Conservation (phyloP, 2,797 vertebrate species). For the Siniperca undulata region DNA sequence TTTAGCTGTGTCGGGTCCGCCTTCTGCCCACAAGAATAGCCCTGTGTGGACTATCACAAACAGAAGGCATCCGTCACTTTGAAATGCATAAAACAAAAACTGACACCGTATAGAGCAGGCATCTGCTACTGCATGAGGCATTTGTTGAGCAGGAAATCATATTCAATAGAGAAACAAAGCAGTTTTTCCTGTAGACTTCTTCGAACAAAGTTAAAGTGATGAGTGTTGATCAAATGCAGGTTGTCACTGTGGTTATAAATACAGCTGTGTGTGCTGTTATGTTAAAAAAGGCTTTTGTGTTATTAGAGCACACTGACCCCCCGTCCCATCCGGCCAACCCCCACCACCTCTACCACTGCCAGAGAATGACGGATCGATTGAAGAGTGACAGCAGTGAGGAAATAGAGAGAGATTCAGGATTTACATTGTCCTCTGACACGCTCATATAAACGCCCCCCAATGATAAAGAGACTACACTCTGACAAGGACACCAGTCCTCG, state of each 20-base stretch:
- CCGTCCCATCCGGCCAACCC: slow-evolving; percentile 1
- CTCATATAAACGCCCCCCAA: slow-evolving; percentile 76
- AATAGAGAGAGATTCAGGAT: slow-evolving; percentile 81
- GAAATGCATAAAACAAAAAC: slow-evolving; percentile 39
- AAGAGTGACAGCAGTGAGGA: slow-evolving; percentile 77
- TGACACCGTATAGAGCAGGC: not conserved
- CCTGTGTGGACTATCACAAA: slow-evolving; percentile 41
- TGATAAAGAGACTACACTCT: slow-evolving; percentile 78
- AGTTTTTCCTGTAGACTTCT: not conserved
- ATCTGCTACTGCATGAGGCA: not conserved
- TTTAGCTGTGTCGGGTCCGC: slow-evolving; percentile 69
- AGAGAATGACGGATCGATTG: slow-evolving; percentile 78
- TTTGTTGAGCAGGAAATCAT: slow-evolving; percentile 17
- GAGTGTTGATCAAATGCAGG: slow-evolving; percentile 30
- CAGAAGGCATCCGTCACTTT: slow-evolving; percentile 55
- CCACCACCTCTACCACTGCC: slow-evolving; percentile 51
- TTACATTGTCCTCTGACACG: slow-evolving; percentile 82
- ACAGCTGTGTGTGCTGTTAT: slow-evolving; percentile 52
- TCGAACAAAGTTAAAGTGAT: slow-evolving; percentile 4
- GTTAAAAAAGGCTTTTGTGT: slow-evolving; percentile 58
- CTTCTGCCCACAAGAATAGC: slow-evolving; percentile 66
- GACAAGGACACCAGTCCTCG: slow-evolving; percentile 78
- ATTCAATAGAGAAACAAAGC: not conserved
- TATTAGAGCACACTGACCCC: slow-evolving; percentile 59
- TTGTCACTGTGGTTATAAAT: slow-evolving; percentile 48